phyloP scores from a whole-genome alignment of 2,797 vertebrate genomes.

The Menidia menidia region DNA sequence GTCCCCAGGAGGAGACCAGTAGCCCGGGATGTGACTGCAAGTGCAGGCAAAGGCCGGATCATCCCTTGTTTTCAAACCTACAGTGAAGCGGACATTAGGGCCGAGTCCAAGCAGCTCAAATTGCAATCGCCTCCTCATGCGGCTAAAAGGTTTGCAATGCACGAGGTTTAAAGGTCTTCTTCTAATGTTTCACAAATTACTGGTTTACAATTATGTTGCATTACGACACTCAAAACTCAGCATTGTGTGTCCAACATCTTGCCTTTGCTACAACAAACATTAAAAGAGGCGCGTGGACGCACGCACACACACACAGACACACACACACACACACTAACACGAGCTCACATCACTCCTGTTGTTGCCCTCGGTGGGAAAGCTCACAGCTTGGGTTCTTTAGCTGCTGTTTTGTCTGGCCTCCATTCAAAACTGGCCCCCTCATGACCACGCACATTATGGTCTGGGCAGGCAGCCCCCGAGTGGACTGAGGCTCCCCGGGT shows the following conservation, averaged over 20 bases:
- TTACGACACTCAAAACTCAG: conserved; percentile 62
- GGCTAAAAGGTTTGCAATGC: conserved; percentile 71
- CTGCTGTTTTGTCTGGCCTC: conserved; percentile 77
- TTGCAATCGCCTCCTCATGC: conserved; percentile 58
- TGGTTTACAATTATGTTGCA: conserved; percentile 63
- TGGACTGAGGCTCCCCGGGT: conserved; percentile 72
- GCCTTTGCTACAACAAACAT: conserved; percentile 47
- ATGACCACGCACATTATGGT: conserved; percentile 72
- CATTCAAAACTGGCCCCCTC: conserved; percentile 76
- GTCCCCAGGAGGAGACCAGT: conserved; percentile 14
- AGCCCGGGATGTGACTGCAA: conserved; percentile 17
- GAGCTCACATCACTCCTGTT: conserved; percentile 40
- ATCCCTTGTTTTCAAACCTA: conserved; percentile 56
- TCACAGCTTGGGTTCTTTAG: conserved; percentile 75
- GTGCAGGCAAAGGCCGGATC: conserved; percentile 31
- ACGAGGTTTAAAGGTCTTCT: conserved; percentile 56
- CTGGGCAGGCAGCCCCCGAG: conserved; percentile 66
- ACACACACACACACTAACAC: conserved; percentile 6
- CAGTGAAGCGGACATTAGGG: conserved; percentile 52
- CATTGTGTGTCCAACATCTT: conserved; percentile 62
- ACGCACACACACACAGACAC: conserved; percentile 23
- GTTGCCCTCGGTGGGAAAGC: conserved; percentile 66
- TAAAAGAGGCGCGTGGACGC: conserved; percentile 22
- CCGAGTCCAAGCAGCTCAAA: conserved; percentile 56
- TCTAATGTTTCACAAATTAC: conserved; percentile 72